phyloP scores from a whole-genome alignment of 2,113 vertebrate genomes.

The Panthera tigris region DNA sequence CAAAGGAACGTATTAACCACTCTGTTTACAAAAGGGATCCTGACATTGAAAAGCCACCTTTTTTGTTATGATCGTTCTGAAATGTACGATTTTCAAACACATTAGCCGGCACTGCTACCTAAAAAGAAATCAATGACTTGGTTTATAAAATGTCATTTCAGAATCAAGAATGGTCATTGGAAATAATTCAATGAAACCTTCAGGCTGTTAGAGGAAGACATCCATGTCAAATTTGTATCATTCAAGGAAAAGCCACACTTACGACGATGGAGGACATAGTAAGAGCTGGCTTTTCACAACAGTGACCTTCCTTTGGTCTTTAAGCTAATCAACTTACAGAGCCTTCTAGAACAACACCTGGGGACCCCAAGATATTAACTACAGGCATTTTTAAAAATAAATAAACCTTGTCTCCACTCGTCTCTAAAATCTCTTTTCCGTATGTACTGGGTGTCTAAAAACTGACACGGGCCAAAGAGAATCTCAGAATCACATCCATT shows the following conservation, averaged over 20 bases:
- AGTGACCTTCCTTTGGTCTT: neutral
- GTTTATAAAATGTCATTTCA: conserved; percentile 19
- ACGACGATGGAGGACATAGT: neutral
- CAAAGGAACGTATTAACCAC: neutral
- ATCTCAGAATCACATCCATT: neutral
- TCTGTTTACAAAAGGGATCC: neutral
- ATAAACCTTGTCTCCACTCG: neutral
- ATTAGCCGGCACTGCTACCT: neutral
- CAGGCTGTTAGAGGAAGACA: neutral
- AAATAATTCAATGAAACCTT: neutral
- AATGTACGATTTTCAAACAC: conserved; percentile 18
- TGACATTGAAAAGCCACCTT: neutral
- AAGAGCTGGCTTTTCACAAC: neutral
- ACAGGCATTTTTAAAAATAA: neutral
- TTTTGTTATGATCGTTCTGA: neutral
- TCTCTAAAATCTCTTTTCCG: neutral
- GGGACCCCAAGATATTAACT: neutral
- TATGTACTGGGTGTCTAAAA: neutral
- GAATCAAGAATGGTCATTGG: neutral
- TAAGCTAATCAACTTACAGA: neutral
- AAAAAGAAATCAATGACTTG: neutral
- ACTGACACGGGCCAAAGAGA: neutral
- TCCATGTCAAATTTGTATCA: neutral
- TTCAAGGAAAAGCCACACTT: neutral
- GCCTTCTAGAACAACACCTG: neutral